A percentile compares a stretch with the other conserved stretches of the same genome.
These are phyloP conservation scores for Eupristina koningsbergeri DNA, from an alignment of 1,140 invertebrate genomes.

Conservation along the genomic window DNA sequence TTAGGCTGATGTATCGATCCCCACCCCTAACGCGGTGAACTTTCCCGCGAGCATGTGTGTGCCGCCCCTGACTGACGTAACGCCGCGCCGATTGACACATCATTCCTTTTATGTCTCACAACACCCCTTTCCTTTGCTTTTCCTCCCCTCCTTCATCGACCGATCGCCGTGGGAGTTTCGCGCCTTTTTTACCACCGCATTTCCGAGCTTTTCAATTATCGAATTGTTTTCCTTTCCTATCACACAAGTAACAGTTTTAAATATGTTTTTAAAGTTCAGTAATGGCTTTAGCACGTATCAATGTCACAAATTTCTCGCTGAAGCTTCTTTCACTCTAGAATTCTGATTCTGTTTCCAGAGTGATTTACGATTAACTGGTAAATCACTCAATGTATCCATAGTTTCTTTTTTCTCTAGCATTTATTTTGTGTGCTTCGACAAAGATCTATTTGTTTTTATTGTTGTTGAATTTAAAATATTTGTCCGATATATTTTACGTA, in stretches of 20 bases:
- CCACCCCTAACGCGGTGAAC: neutral
- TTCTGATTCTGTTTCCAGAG: neutral
- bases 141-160: neutral
- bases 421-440: neutral
- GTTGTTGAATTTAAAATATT: neutral
- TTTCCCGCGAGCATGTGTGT: neutral
- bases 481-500: neutral
- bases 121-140: neutral
- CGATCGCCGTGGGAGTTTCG: neutral
- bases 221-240: slow-evolving; percentile 1
- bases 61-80: neutral
- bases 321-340: neutral
- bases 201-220: neutral
- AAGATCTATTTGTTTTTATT: slow-evolving; percentile 7
- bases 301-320: neutral
- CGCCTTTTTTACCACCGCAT: neutral
- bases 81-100: neutral
- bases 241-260: slow-evolving; percentile 7
- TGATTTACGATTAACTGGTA: slow-evolving; percentile 16
- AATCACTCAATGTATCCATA: neutral
- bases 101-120: neutral
- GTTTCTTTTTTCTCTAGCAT: neutral
- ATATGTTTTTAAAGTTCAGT: slow-evolving; percentile 9
- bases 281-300: slow-evolving; percentile 6
- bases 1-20: slow-evolving; percentile 46